Conservation (phyloP, 92 coral and sea anemone species). For the Muricea muricata region DNA sequence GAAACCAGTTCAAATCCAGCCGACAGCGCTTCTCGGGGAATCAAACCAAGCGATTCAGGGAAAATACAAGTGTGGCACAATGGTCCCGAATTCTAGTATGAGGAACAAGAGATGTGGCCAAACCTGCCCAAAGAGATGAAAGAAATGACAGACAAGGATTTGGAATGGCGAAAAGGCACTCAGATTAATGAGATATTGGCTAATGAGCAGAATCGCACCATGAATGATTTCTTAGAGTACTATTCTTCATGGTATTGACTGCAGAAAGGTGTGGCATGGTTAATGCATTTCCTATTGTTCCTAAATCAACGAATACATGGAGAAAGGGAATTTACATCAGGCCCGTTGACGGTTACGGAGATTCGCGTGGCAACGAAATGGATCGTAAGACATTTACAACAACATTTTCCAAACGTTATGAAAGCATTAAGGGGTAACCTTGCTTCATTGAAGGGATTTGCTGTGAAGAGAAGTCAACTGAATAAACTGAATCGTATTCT, state of each 20-base stretch:
- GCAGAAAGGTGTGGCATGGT: slow-evolving; percentile 41
- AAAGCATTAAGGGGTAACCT: too few relatives aligned
- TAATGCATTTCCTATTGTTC: too few relatives aligned
- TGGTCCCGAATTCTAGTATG: slow-evolving; percentile 23
- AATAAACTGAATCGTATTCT: neutral
- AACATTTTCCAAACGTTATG: neutral
- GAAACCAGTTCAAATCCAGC: too few relatives aligned
- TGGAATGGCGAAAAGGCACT: slow-evolving; percentile 21
- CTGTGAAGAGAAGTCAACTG: neutral
- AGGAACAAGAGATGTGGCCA: slow-evolving; percentile 2
- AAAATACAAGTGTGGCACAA: too few relatives aligned
- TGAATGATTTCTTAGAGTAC: too few relatives aligned
- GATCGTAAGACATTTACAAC: neutral
- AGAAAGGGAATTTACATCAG: too few relatives aligned
- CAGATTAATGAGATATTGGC: slow-evolving; percentile 8
- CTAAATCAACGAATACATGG: too few relatives aligned
- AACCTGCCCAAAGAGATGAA: too few relatives aligned
- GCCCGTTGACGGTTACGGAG: neutral
- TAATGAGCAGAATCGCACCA: too few relatives aligned
- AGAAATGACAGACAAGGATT: too few relatives aligned
- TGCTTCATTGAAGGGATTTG: too few relatives aligned
- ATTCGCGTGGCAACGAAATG: neutral
- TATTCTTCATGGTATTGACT: too few relatives aligned
- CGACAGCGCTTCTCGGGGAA: slow-evolving; percentile 29
- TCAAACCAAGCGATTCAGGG: neutral